phyloP scores from a whole-genome alignment of 2,888 invertebrate species.

The Pterostichus madidus region DNA sequence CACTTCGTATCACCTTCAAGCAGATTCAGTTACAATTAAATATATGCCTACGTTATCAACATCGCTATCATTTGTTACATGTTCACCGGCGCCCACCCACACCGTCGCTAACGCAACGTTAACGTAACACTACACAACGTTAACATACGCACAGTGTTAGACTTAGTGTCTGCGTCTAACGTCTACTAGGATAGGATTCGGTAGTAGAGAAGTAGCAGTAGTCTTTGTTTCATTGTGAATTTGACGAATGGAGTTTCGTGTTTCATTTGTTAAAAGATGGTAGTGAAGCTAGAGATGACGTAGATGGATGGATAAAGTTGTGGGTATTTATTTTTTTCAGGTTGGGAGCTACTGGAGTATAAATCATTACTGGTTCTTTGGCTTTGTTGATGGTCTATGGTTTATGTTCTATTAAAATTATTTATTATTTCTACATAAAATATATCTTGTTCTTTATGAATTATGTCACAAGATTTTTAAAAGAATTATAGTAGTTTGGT shows the following conservation, averaged over 20 bases:
- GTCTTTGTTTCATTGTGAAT: conserved; percentile 42
- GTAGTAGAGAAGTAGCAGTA: conserved; percentile 15
- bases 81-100: conserved; percentile 40
- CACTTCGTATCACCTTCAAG: conserved; percentile 1
- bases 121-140: background rate
- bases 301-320: conserved; percentile 23
- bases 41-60: conserved; percentile 42
- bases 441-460: too few species aligned
- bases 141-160: conserved; percentile 17
- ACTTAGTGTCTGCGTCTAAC: background rate
- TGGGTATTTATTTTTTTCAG: conserved; percentile 31
- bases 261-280: conserved; percentile 57
- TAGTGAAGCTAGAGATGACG: conserved; percentile 19
- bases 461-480: too few species aligned
- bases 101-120: conserved; percentile 6
- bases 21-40: conserved; percentile 51
- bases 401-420: conserved; percentile 7
- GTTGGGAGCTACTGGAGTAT: conserved; percentile 32
- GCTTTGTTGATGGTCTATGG: conserved; percentile 16
- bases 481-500: too few species aligned
- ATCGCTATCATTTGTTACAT: conserved; percentile 51
- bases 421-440: conserved; percentile 12
- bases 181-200: background rate
- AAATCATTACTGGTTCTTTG: conserved; percentile 14
- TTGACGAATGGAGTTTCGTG: conserved; percentile 53